Conservation (phyloP, 1,140 invertebrate genomes). For the Caenorhabditis latens region DNA sequence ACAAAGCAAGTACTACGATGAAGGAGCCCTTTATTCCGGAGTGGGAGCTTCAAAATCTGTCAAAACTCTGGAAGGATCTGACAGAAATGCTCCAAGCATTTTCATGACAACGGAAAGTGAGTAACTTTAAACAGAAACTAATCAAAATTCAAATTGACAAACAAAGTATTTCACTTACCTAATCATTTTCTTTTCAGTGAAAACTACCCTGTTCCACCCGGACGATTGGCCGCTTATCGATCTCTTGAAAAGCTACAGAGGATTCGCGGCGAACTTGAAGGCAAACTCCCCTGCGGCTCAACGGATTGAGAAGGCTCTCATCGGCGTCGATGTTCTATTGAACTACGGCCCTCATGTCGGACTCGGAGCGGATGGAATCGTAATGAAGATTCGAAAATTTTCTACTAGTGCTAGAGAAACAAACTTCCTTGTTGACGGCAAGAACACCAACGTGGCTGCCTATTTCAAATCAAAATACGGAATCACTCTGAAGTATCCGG, state of each 20-base stretch:
- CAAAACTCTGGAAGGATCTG: conserved; percentile 20
- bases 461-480: conserved; percentile 37
- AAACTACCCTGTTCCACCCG: conserved; percentile 29
- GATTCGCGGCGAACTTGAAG: not conserved
- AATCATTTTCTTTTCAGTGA: conserved; percentile 5
- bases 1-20: not conserved
- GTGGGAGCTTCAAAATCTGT: conserved; percentile 42
- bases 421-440: not conserved
- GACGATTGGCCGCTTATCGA: not conserved
- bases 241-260: not conserved
- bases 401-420: not conserved
- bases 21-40: conserved; percentile 6
- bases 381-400: conserved; percentile 14
- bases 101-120: conserved; percentile 43
- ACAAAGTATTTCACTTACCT: too few species aligned
- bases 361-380: conserved; percentile 18
- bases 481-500: conserved; percentile 17
- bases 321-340: not conserved
- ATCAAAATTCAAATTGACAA: not conserved
- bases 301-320: conserved; percentile 20
- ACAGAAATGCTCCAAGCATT: not conserved
- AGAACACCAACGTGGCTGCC: not conserved
- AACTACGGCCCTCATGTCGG: not conserved
- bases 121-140: not conserved
- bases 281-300: not conserved